phyloP scores from a whole-genome alignment of 1,140 invertebrate species.

The Melipona quadrifasciata region DNA sequence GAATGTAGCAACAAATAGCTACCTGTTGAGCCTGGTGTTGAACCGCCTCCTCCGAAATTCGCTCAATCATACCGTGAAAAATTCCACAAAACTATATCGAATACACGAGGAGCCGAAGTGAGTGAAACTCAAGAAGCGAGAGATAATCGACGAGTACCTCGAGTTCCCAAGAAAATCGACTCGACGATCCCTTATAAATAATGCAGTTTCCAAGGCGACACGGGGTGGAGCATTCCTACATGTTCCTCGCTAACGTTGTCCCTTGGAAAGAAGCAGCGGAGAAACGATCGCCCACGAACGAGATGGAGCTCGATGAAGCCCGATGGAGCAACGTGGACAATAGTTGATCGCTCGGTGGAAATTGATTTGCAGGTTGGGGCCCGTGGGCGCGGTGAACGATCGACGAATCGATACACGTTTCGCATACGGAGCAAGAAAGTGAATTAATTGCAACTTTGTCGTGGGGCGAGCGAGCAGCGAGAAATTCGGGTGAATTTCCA shows the following conservation, averaged over 20 bases:
- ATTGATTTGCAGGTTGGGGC: slow-evolving; percentile 44
- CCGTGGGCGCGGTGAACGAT: slow-evolving; percentile 49
- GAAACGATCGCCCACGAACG: slow-evolving; percentile 33
- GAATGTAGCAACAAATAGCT: not conserved
- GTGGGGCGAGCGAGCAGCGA: not conserved
- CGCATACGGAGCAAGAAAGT: slow-evolving; percentile 17
- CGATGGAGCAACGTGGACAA: not conserved
- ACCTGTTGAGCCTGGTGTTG: not conserved
- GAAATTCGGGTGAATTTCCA: slow-evolving; percentile 11
- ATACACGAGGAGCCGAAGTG: not conserved
- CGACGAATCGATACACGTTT: slow-evolving; percentile 32
- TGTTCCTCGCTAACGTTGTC: slow-evolving; percentile 29
- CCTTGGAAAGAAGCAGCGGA: not conserved
- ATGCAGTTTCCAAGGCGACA: slow-evolving; percentile 30
- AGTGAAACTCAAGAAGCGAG: not conserved
- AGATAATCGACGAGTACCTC: not conserved
- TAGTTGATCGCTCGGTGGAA: not conserved
- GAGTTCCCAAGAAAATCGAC: slow-evolving; percentile 30
- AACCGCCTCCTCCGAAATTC: not conserved
- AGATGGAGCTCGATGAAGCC: too few relatives aligned
- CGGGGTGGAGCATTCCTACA: slow-evolving; percentile 34
- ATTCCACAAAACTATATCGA: not conserved
- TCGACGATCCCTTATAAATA: slow-evolving; percentile 46
- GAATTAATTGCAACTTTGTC: slow-evolving; percentile 30
- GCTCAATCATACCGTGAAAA: not conserved